These are phyloP conservation scores for Amphilophus citrinellus DNA, from an alignment of 2,113 vertebrate genomes.

Conservation along the genomic window DNA sequence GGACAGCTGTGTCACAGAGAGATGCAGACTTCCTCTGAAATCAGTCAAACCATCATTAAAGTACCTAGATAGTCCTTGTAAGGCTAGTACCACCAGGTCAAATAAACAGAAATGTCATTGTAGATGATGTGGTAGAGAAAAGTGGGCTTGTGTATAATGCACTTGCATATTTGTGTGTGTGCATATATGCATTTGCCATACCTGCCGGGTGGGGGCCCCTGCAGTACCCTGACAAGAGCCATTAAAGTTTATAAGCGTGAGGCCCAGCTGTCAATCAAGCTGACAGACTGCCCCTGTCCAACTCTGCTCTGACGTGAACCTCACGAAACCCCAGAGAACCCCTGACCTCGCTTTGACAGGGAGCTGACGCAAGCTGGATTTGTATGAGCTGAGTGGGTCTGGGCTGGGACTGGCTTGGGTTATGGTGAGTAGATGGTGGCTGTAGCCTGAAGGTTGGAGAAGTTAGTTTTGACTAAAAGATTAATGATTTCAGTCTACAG, in stretches of 20 bases:
- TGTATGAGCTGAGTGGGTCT: conserved; percentile 6
- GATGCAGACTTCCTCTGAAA: conserved; percentile 38
- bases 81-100: conserved; percentile 22
- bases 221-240: conserved; percentile 77
- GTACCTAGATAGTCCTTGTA: background rate
- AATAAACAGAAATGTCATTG: conserved; percentile 34
- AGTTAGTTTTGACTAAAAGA: conserved; percentile 22
- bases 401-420: conserved; percentile 5
- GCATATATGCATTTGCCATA: conserved; percentile 57
- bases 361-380: conserved; percentile 41
- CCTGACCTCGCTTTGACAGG: conserved; percentile 66
- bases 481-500: conserved; percentile 31
- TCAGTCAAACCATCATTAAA: conserved; percentile 18
- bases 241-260: conserved; percentile 82
- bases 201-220: conserved; percentile 73
- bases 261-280: conserved; percentile 75
- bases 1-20: conserved; percentile 39
- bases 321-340: conserved; percentile 62
- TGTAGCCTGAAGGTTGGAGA: conserved; percentile 35
- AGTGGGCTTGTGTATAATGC: conserved; percentile 22
- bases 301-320: conserved; percentile 58
- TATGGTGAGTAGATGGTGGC: conserved; percentile 18
- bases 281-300: conserved; percentile 68
- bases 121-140: conserved; percentile 47
- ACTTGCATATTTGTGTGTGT: conserved; percentile 6